These are phyloP conservation scores for Lethrus apterus DNA, from an alignment of 1,140 invertebrate genomes.

Conservation along the genomic window DNA sequence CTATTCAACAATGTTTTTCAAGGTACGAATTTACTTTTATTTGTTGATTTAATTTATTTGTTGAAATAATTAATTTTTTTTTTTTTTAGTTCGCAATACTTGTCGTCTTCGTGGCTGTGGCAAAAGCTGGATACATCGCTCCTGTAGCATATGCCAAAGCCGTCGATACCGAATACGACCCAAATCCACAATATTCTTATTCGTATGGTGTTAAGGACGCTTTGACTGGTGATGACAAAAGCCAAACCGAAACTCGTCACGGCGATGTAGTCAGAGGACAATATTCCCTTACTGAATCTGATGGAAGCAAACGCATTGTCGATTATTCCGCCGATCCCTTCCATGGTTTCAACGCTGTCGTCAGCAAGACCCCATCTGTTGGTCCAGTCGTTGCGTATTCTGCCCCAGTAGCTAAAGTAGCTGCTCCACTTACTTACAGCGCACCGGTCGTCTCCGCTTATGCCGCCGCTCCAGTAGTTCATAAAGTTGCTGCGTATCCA, in stretches of 20 bases:
- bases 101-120: too few species aligned
- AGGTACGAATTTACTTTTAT: too few species aligned
- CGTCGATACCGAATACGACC: slow-evolving; percentile 42
- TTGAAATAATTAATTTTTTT: too few species aligned
- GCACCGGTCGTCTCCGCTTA: slow-evolving; percentile 9
- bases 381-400: not conserved
- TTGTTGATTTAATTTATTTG: too few species aligned
- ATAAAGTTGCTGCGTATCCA: slow-evolving; percentile 21
- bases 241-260: slow-evolving; percentile 46
- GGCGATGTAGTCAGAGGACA: slow-evolving; percentile 55
- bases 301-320: slow-evolving; percentile 55
- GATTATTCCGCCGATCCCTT: slow-evolving; percentile 53
- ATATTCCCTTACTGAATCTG: slow-evolving; percentile 54
- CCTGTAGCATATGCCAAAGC: slow-evolving; percentile 40
- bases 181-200: slow-evolving; percentile 45
- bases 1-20: too few species aligned
- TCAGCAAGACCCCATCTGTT: slow-evolving; percentile 43
- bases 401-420: slow-evolving; percentile 10
- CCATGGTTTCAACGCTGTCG: slow-evolving; percentile 52
- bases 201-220: slow-evolving; percentile 49
- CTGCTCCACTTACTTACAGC: too few species aligned
- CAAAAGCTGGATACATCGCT: too few species aligned
- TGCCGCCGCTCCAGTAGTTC: slow-evolving; percentile 29
- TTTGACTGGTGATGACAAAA: slow-evolving; percentile 50
- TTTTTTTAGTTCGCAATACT: too few species aligned